Conservation (phyloP, 2,888 invertebrate species). For the Troilus luridus region DNA sequence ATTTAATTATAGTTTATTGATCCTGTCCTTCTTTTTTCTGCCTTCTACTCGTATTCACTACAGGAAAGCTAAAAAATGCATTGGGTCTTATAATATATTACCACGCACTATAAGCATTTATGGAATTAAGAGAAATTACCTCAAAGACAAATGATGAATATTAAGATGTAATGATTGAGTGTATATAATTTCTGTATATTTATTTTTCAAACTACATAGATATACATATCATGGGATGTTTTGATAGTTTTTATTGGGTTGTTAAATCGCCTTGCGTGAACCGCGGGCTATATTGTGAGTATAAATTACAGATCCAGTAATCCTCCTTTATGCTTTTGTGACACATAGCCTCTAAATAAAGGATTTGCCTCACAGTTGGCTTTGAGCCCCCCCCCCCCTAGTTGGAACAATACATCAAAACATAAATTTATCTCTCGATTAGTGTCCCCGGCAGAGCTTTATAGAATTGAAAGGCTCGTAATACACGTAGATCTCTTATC, state of each 20-base stretch:
- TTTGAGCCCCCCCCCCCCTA: background rate
- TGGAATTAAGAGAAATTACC: no score
- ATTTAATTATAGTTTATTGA: no score
- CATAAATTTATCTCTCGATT: slow-evolving; percentile 38
- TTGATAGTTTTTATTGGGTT: slow-evolving; percentile 14
- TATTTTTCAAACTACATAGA: background rate
- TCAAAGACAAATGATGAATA: no score
- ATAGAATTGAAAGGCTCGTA: slow-evolving; percentile 13
- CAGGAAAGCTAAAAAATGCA: no score
- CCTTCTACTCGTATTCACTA: no score
- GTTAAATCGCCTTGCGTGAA: background rate
- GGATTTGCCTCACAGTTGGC: slow-evolving; percentile 3
- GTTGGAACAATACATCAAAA: slow-evolving; percentile 34
- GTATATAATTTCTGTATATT: background rate
- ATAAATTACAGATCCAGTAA: slow-evolving; percentile 34
- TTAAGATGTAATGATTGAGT: background rate
- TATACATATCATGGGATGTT: background rate
- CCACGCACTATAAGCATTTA: no score
- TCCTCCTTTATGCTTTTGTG: slow-evolving; percentile 28
- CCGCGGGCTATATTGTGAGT: background rate
- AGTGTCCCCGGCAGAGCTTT: slow-evolving; percentile 10
- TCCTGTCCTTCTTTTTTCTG: no score
- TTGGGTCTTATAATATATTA: no score
- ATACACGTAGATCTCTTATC: background rate
- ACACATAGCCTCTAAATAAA: slow-evolving; percentile 31